Percentiles rank a stretch among this genome's conserved stretches.
Evolutionary conservation across 2,888 invertebrate genomes (phyloP).

Genomic region (Nomada lathburiana): DNA sequence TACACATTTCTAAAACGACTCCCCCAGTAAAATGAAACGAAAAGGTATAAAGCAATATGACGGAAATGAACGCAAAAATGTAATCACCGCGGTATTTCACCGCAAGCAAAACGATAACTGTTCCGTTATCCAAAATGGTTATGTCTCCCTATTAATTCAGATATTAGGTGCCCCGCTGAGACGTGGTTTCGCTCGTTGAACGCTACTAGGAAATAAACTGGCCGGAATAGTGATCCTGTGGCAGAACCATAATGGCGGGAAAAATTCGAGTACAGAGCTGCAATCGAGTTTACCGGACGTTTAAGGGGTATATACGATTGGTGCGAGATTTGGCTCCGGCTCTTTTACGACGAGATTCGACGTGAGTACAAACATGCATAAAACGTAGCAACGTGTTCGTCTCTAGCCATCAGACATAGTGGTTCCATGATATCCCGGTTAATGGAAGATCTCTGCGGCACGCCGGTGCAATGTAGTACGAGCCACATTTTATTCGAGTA

Average conservation of each 20-base stretch:
- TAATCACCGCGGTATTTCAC: too few relatives aligned
- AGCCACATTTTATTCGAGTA: slow-evolving; percentile 5
- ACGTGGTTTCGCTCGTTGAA: slow-evolving; percentile 21
- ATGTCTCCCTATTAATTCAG: too few relatives aligned
- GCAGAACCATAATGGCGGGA: slow-evolving; percentile 4
- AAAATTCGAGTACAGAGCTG: slow-evolving; percentile 1
- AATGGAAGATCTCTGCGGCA: slow-evolving; percentile 17
- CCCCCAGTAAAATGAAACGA: too few relatives aligned
- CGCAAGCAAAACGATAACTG: too few relatives aligned
- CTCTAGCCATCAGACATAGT: background rate
- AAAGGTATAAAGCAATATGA: too few relatives aligned
- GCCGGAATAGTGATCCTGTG: background rate
- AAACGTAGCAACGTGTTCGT: slow-evolving; percentile 5
- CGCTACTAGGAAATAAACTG: slow-evolving; percentile 25
- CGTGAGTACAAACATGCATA: slow-evolving; percentile 18
- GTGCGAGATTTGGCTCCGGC: background rate
- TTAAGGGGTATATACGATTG: background rate
- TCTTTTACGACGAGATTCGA: slow-evolving; percentile 6
- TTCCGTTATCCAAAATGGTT: too few relatives aligned
- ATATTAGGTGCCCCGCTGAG: background rate
- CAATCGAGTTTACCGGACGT: background rate
- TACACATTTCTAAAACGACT: too few relatives aligned
- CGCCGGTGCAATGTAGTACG: background rate
- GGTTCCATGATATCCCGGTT: background rate
- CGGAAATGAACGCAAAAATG: too few relatives aligned